Evolutionary conservation across 2,797 vertebrate genomes (phyloP), one percentile per base, ranked within the genome.

Genomic region (Xenentodon cancila): DNA sequence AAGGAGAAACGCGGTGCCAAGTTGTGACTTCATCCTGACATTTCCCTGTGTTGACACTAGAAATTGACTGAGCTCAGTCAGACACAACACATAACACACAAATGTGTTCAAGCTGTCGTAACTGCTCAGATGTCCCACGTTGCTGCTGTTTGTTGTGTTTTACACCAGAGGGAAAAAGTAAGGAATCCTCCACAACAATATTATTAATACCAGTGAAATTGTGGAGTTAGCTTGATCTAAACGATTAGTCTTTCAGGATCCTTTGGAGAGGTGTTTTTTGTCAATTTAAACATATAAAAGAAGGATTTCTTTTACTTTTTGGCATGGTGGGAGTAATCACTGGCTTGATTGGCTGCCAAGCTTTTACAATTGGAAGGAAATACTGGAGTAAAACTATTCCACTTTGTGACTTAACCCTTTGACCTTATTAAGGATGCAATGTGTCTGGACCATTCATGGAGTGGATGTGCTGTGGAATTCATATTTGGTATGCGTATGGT

Each of bases 41-140:
- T 86, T 88, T 88, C 65, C 70, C 57, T 45, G 53, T 85, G 80
- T 87, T 87, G 83, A 87, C 79, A 84, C 67, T 67, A 72, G 78
- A 88, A 75, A 75, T 77, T 48, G 37, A 37, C 71, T 42, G 56
- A 64, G 52, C 56, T 67, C 25, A 0, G 16, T 53, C 56, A 85
- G 81, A 89, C 73, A 71, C 73, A 84, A 79, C 71, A 74, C 47
- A 47, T 20, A 58, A 64, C 48, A 53, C 47, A 25, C 68, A 55
- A 42, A 72, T 53, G 79, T 56, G 50, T 70, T 49, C 32, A 9
- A 42, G 57, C 57, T 48, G 58, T 55, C 68, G 13, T 21, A 46
- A 50, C 53, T 9, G 51, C 20, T 43, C 27, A 1, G 0, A 17
- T 44, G 64, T 57, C 17, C 57, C 20, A 3, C 17, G 53, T 44